Conservation (phyloP, 2,797 vertebrate species). For the Bradypodion pumilum region DNA sequence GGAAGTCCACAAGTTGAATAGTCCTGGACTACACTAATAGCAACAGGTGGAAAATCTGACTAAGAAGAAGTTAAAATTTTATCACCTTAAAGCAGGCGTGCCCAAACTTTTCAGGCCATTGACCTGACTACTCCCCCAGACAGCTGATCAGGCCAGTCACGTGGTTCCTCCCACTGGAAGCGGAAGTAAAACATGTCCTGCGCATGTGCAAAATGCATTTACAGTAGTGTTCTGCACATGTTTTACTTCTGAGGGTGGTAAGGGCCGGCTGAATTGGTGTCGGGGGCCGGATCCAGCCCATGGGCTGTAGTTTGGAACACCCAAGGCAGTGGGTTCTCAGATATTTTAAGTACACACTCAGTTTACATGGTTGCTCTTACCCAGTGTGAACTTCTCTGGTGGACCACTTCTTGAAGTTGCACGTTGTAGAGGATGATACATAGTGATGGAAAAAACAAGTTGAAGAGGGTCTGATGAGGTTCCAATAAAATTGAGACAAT, state of each 20-base stretch:
- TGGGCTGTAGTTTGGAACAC: too few species aligned
- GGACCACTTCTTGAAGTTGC: not conserved
- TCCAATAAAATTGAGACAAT: not conserved
- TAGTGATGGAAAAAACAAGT: not conserved
- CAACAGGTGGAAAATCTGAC: not conserved
- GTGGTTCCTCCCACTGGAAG: too few species aligned
- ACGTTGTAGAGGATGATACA: not conserved
- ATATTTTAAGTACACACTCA: not conserved
- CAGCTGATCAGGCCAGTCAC: too few species aligned
- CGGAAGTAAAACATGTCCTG: too few species aligned
- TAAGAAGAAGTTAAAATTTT: not conserved
- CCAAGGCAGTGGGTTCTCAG: not conserved
- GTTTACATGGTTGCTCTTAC: not conserved
- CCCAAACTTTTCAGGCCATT: too few species aligned
- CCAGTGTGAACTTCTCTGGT: not conserved
- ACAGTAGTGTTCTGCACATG: too few species aligned
- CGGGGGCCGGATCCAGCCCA: too few species aligned
- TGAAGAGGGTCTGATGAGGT: not conserved
- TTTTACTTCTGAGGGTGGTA: too few species aligned
- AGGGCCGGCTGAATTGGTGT: too few species aligned
- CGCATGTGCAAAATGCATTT: too few species aligned
- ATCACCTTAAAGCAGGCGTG: not conserved
- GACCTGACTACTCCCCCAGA: too few species aligned
- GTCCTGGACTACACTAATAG: not conserved
- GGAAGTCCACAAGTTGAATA: too few species aligned